Evolutionary conservation across 2,888 invertebrate genomes (phyloP).

Genomic region (Frankliniella fusca): DNA sequence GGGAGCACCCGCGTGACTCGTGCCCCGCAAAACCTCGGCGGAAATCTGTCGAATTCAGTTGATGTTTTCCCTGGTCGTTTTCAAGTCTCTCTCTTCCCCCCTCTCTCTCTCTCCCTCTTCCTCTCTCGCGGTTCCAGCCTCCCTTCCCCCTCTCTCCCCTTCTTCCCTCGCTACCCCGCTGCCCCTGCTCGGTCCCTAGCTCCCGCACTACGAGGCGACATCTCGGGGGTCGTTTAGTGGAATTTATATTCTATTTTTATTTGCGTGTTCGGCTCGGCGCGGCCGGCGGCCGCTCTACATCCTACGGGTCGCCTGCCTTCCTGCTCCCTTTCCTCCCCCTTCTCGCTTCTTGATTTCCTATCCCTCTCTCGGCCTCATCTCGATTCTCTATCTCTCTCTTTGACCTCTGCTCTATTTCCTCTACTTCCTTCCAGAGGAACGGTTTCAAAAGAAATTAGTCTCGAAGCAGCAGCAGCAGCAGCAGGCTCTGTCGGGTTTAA

Average conservation of each 20-base stretch:
- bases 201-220: too few relatives aligned
- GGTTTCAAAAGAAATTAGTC: conserved; percentile 1
- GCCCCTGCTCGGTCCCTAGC: too few relatives aligned
- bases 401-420: neutral
- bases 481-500: neutral
- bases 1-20: neutral
- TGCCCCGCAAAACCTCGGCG: neutral
- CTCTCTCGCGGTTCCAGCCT: neutral
- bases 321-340: too few relatives aligned
- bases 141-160: neutral
- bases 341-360: too few relatives aligned
- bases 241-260: conserved; percentile 16
- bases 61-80: too few relatives aligned
- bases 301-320: too few relatives aligned
- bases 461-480: neutral
- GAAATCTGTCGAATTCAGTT: too few relatives aligned
- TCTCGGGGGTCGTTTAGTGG: neutral
- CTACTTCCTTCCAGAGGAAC: neutral
- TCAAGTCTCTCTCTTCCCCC: neutral
- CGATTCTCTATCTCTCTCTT: too few relatives aligned
- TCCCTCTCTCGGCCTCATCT: too few relatives aligned
- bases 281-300: too few relatives aligned
- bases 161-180: neutral
- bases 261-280: conserved; percentile 4
- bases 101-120: neutral